Base-by-base conservation (phyloP, 2,888 invertebrate species). In the Noctua pronuba region DNA sequence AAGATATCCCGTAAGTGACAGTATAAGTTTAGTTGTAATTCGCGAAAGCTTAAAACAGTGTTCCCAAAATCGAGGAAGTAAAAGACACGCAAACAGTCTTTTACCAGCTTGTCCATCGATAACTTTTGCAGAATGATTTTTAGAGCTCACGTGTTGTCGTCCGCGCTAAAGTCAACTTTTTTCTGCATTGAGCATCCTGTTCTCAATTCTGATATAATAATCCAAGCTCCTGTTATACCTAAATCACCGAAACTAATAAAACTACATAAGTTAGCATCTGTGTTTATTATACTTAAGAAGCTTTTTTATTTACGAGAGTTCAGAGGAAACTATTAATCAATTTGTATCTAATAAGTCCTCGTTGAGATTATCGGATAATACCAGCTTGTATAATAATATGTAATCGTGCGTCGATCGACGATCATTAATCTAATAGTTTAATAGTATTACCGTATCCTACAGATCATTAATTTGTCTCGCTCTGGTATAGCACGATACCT, bases 291-390 rank as follows among this genome's bases (percentile, higher is more conserved):
- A n/a, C n/a, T n/a, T n/a, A 31, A 41, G 62, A 60, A 62, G 46
- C 49, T 60, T 71, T 69, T 79, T 72, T 75, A 75, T 80, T 55
- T 41, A 38, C 62, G 49, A 31, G 41, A 65, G 85, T 62, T 65
- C 52, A 62, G 60, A 64, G 77, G 81, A 77, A 78, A 67, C 77
- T 78, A 87, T 87, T 84, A 75, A 82, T 87, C 84, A 86, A 78
- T 65, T 64, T n/a, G 49, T 67, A 75, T 79, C 75, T 82, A 82
- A 86, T 85, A 76, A 75, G 85, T 80, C 65, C 67, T 76, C 60
- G 69, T 77, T 73, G 67, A 77, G 86, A 75, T 78, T 68, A 65
- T 64, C 64, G 41, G 71, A 79, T 82, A 79, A 58, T 73, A 58
- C 21, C 60, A 44, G 69, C 49, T 38, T 41, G 70, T 73, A 75